Base-by-base conservation (phyloP, 1,140 invertebrate species). In the Steinernema feltiae region DNA sequence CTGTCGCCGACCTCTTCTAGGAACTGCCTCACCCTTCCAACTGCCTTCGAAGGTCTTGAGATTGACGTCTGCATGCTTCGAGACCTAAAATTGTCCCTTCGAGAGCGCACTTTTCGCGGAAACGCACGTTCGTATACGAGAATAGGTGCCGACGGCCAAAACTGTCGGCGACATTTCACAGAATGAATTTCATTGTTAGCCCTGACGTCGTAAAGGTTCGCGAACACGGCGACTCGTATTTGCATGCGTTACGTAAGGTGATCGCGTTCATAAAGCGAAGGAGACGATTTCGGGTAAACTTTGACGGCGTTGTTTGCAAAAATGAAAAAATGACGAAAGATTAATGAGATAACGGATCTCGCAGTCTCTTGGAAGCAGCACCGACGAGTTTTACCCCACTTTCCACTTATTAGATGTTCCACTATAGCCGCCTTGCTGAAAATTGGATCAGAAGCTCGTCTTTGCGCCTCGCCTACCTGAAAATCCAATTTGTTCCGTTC, bases 91-190 rank as follows among this genome's bases (percentile, higher is more conserved):
- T 12, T n/a, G n/a, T n/a, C 41, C n/a, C 41, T n/a, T 46, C n/a
- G n/a, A 46, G 41, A 46, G 41, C 41, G 41, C n/a, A 7, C 7
- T 46, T n/a, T n/a, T 12, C 41, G 41, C 7, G n/a, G 24, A 12
- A 63, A 63, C 53, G 24, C 53, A 63, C 53, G 53, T 63, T 63
- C 53, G 53, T 63, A 63, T 63, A 63, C 53, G 53, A 27, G 53
- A 15, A 63, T 63, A 63, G 24, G 53, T 17, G 35, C 35, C 7
- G 18, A 7, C 35, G 35, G 35, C 7, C 53, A 63, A 63, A 63
- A 63, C 53, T 63, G 53, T 63, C 53, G 53, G 53, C 53, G 53
- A 63, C 53, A 63, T 63, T 27, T 27, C 53, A 21, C 7, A 21
- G 15, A 63, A 63, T 21, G 53, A 41, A 41, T n/a, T n/a, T n/a